A percentile compares a stretch with the other conserved stretches of the same genome.
Evolutionary conservation across 1,140 invertebrate genomes (phyloP).

Genomic region (Wiebesia pumilae): DNA sequence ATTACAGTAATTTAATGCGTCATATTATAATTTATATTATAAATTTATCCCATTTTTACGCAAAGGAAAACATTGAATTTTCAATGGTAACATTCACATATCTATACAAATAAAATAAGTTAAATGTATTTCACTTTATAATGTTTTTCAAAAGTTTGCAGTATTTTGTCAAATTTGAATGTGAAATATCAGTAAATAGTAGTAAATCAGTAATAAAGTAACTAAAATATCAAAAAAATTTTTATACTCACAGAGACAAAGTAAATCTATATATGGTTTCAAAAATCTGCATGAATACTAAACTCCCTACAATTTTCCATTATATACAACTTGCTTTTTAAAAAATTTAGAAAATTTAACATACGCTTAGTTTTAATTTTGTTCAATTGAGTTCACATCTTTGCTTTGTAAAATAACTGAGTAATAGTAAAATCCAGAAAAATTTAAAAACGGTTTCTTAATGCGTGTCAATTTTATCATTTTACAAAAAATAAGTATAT

Average conservation of each 20-base stretch:
- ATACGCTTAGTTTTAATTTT: not conserved
- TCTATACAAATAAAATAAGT: not conserved
- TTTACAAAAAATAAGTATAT: not conserved
- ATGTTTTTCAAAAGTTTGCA: too few relatives aligned
- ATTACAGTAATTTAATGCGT: too few relatives aligned
- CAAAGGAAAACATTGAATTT: not conserved
- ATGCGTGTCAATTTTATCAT: not conserved
- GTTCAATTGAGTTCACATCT: not conserved
- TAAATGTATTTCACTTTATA: too few relatives aligned
- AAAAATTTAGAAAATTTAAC: constrained; percentile 2
- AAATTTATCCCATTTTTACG: not conserved
- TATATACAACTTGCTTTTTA: not conserved
- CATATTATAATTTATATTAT: constrained; percentile 3
- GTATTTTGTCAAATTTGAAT: not conserved
- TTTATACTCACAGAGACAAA: not conserved
- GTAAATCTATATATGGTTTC: not conserved
- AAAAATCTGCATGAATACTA: not conserved
- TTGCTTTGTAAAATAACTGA: not conserved
- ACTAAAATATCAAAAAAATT: not conserved
- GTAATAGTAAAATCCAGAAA: not conserved
- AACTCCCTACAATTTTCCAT: not conserved
- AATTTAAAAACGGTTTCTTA: not conserved
- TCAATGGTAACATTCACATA: not conserved
- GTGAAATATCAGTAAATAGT: too few relatives aligned
- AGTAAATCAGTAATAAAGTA: too few relatives aligned